Conservation (phyloP, 2,113 vertebrate species). For the Puntigrus tetrazona region DNA sequence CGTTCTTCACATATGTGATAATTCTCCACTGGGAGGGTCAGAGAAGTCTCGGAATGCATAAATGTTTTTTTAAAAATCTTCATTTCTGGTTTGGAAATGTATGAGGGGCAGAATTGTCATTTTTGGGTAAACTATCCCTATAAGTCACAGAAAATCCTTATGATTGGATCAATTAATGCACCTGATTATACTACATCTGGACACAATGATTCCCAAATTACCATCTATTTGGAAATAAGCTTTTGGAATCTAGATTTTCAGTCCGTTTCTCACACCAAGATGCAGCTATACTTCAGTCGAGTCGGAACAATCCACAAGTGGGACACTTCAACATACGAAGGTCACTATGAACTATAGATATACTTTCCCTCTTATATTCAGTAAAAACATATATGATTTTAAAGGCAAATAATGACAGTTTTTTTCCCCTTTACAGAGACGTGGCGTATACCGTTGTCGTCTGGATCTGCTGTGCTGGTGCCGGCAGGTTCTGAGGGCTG, state of each 20-base stretch:
- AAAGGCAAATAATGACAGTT: background rate
- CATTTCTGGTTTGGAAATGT: no score
- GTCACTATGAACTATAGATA: background rate
- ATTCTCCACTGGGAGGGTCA: no score
- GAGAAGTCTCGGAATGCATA: no score
- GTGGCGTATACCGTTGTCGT: conserved; percentile 81
- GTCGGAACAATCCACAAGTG: background rate
- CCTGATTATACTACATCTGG: no score
- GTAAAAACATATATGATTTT: background rate
- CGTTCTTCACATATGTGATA: no score
- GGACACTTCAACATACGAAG: background rate
- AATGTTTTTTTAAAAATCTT: no score
- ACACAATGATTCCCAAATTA: background rate
- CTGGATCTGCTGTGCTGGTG: conserved; percentile 71
- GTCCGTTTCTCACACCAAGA: background rate
- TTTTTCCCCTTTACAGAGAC: no score
- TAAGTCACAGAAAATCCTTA: background rate
- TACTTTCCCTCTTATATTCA: background rate
- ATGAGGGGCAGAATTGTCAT: no score
- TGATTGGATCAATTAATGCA: background rate
- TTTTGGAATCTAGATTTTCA: background rate
- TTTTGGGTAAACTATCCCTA: no score
- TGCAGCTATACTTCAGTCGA: background rate
- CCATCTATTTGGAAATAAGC: background rate
- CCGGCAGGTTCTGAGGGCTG: conserved; percentile 64